phyloP scores from a whole-genome alignment of 2,888 invertebrate species.

The Drosophila mimica region DNA sequence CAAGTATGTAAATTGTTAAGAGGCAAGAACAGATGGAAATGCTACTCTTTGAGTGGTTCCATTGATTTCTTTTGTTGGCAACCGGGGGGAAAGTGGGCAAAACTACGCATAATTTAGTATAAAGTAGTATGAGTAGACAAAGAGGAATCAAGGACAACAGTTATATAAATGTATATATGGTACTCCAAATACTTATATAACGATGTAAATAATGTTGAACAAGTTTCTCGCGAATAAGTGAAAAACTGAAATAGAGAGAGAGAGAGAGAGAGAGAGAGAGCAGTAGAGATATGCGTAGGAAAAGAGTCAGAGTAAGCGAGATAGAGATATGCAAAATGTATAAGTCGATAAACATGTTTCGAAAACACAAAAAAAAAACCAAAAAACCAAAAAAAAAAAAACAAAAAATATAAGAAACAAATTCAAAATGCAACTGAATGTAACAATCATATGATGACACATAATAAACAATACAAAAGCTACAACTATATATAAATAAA shows the following conservation, averaged over 20 bases:
- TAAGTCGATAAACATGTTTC: conserved; percentile 24
- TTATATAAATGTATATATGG: conserved; percentile 19
- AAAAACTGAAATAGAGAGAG: background rate
- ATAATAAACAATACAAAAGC: conserved; percentile 57
- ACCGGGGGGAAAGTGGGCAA: conserved; percentile 60
- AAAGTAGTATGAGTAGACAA: conserved; percentile 32
- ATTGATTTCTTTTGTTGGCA: conserved; percentile 27
- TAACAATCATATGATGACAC: conserved; percentile 76
- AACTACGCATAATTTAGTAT: conserved; percentile 72
- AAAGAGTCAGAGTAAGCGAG: conserved; percentile 8
- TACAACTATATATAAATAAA: conserved; percentile 27
- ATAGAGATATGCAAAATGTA: conserved; percentile 8
- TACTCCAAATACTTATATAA: conserved; percentile 11
- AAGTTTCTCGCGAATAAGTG: background rate
- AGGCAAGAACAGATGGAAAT: conserved; percentile 14
- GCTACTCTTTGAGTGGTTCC: conserved; percentile 19
- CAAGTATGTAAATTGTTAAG: conserved; percentile 42
- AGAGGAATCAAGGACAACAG: conserved; percentile 15
- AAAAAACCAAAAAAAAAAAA: conserved; percentile 6
- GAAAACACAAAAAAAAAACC: conserved; percentile 4
- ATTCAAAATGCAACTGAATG: conserved; percentile 71
- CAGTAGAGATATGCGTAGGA: conserved; percentile 32
- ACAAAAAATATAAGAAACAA: conserved; percentile 28
- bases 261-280: background rate
- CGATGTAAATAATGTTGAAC: conserved; percentile 44